A percentile compares a stretch with the other conserved stretches of the same genome.
These are phyloP conservation scores for Microplitis manilae DNA, from an alignment of 2,888 invertebrate genomes.

Conservation along the genomic window DNA sequence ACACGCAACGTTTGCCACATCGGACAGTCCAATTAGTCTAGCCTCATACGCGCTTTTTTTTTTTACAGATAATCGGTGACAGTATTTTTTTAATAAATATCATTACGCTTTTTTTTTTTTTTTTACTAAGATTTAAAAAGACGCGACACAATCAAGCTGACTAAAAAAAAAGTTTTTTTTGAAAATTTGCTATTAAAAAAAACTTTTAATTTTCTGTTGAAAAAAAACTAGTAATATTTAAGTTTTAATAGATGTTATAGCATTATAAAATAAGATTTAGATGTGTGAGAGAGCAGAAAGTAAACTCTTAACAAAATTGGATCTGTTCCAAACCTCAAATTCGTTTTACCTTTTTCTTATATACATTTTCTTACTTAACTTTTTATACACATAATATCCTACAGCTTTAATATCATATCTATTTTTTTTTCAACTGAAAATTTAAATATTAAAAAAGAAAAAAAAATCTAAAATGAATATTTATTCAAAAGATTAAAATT, in stretches of 20 bases:
- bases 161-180: too few relatives aligned
- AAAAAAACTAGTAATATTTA: not conserved
- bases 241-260: not conserved
- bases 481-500: not conserved
- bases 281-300: conserved; percentile 1
- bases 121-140: too few relatives aligned
- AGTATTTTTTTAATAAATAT: not conserved
- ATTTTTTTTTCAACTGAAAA: conserved; percentile 3
- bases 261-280: not conserved
- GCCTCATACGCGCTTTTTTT: not conserved
- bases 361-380: conserved; percentile 22
- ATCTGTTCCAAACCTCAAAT: not conserved
- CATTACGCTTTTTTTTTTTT: not conserved
- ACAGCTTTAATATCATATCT: not conserved
- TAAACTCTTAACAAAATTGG: not conserved
- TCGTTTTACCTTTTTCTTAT: conserved; percentile 8
- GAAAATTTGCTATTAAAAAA: too few relatives aligned
- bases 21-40: conserved; percentile 30
- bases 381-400: conserved; percentile 24
- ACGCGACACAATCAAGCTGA: too few relatives aligned
- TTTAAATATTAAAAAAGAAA: not conserved
- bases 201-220: not conserved
- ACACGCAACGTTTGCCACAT: conserved; percentile 21
- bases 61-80: not conserved
- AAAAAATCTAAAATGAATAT: not conserved